Base-by-base conservation (phyloP, 2,888 invertebrate species). In the Drosophila prostipennis region DNA sequence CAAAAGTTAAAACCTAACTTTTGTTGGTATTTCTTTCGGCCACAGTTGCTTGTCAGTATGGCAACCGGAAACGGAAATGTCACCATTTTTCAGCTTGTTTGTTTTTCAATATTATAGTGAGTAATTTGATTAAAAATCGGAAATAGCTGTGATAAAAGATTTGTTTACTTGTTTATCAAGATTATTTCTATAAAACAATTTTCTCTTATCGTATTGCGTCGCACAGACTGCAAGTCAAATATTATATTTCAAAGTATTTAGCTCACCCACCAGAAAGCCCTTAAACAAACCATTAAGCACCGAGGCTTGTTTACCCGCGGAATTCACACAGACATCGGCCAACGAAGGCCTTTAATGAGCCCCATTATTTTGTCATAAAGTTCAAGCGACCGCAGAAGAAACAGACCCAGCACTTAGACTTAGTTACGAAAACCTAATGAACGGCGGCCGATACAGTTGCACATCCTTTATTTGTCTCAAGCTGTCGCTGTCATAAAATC, bases 401-500 rank as follows among this genome's bases (percentile, higher is more conserved):
- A 43, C 46, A 48, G 40, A 13, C 14, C 29, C 23, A 40, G 52
- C 60, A 68, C 74, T 79, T 60, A 65, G 54, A 71, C 65, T 73
- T 73, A 34, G 55, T 49, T 43, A 39, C 55, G 13, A 59, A 61
- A 60, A 61, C 72, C 67, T 84, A 84, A 80, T 87, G 80, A 80
- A 87, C 72, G 61, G 52, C 55, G 36, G 16, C 16, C 54, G 13
- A 59, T 23, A 65, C 48, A 55, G 32, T 68, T 29, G 55, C n/a
- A 70, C 51, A 68, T 74, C 69, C 78, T 54, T 75, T 81, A 72
- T 83, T 77, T 87, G 76, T 40, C 52, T 68, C 64, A 70, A 80
- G 81, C 76, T 87, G 84, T 76, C 71, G 72, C 72, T 89, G 89
- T 89, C 82, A 83, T 87, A 89, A 83, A 87, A 78, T 87, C 84